Evolutionary conservation across 2,888 invertebrate genomes (phyloP).

Genomic region (Tanytarsus gracilentus): DNA sequence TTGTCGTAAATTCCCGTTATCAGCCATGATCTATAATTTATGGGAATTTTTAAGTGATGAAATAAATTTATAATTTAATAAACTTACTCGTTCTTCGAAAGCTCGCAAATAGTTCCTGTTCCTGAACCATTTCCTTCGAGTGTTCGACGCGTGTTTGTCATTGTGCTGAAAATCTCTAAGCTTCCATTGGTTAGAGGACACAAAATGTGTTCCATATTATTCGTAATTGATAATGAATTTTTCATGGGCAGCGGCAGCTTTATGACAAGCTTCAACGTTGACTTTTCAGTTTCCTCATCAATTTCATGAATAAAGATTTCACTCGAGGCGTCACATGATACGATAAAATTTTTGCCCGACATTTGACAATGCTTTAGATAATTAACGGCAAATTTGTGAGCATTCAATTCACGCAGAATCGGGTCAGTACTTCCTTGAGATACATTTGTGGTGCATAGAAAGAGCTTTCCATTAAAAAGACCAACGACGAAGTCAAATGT

Average conservation of each 20-base stretch:
- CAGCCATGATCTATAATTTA: conserved; percentile 38
- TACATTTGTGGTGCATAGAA: conserved; percentile 35
- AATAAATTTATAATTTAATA: neutral
- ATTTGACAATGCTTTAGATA: conserved; percentile 35
- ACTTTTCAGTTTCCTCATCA: conserved; percentile 33
- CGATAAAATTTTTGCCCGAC: conserved; percentile 34
- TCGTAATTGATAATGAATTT: conserved; percentile 37
- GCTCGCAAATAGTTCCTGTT: conserved; percentile 38
- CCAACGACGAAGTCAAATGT: conserved; percentile 38
- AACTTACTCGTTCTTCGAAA: conserved; percentile 40
- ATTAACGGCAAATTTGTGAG: conserved; percentile 39
- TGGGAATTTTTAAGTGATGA: conserved; percentile 7
- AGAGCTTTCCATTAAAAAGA: conserved; percentile 38
- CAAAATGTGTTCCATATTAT: conserved; percentile 37
- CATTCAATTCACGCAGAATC: conserved; percentile 33
- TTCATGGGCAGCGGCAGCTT: conserved; percentile 42
- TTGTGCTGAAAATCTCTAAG: conserved; percentile 37
- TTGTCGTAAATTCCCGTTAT: conserved; percentile 39
- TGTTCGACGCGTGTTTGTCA: conserved; percentile 19
- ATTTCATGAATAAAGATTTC: conserved; percentile 39
- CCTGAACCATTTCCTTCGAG: conserved; percentile 38
- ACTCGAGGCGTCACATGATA: conserved; percentile 42
- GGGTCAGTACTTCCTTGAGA: conserved; percentile 32
- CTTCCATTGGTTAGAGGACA: conserved; percentile 38
- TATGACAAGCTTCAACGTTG: conserved; percentile 34